Evolutionary conservation across 2,113 vertebrate species (phyloP), one percentile per base, ranked within the genome.

Genomic region (Notarius lentiginosus): DNA sequence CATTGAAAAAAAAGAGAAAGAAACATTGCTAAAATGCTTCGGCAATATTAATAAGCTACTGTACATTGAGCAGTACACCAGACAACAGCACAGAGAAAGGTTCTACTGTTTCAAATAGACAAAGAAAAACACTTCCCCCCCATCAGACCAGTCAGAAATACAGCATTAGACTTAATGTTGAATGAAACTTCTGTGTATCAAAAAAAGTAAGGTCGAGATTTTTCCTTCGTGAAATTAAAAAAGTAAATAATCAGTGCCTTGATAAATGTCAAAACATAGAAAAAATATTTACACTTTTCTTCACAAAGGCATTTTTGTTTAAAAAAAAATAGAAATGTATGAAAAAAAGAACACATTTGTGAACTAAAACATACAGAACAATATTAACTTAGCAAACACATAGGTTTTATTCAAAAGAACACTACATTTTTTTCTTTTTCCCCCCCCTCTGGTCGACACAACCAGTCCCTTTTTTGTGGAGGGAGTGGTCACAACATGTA

Each of bases 11-110:
- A 97, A 41, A 92, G 94, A 94, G 92, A 88, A 96, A 95, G 92
- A 88, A 96, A 95, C 91, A 95, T 93, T 95, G 96, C 95, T 95
- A 96, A 97, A 97, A 96, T 95, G 96, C 96, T 92, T 98, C 96
- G 94, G 96, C 96, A 96, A 95, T 95, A 95, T 98, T 97, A 97
- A 96, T 96, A 97, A 97, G 97, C 97, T 97, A 99, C 97, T 96
- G 96, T 97, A 96, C 96, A 96, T 95, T 96, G 96, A 98, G 97
- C 97, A 96, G 97, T 97, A 97, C 97, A 97, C 97, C 95, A 97
- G 96, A 99, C 97, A 97, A 97, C 96, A 97, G 96, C 97, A 97
- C 96, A 90, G 93, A 94, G 95, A 92, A 93, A 93, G 95, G 93
- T 93, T 95, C 96, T 96, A 97, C 96, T 96, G 93, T 95, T 96